Percentiles rank a stretch among this genome's conserved stretches.
Evolutionary conservation across 2,113 vertebrate species (phyloP).

Genomic region (Erpornis zantholeuca): DNA sequence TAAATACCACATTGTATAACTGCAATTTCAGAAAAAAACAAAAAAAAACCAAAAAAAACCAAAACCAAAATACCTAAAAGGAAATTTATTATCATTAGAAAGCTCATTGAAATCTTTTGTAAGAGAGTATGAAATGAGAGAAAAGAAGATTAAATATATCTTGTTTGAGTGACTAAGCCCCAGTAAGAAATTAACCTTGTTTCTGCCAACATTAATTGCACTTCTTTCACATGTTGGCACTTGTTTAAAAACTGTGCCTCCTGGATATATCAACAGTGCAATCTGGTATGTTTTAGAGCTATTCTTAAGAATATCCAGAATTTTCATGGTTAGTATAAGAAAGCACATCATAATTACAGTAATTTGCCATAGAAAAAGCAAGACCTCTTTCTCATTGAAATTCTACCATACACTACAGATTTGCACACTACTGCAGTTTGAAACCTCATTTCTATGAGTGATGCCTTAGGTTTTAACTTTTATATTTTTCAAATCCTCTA

Average conservation of each 20-base stretch:
- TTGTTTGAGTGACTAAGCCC: background rate
- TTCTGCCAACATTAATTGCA: background rate
- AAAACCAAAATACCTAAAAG: background rate
- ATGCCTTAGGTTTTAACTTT: too few relatives aligned
- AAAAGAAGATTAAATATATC: background rate
- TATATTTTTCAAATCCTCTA: too few relatives aligned
- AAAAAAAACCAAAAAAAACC: too few relatives aligned
- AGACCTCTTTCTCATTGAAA: background rate
- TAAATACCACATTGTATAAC: background rate
- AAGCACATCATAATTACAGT: background rate
- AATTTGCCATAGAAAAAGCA: background rate
- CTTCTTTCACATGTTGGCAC: background rate
- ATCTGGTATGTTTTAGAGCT: background rate
- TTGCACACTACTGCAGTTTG: background rate
- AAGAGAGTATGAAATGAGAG: background rate
- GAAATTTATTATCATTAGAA: background rate
- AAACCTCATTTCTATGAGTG: background rate
- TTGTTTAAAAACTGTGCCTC: background rate
- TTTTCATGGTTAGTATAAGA: rapidly evolving
- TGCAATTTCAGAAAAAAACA: background rate
- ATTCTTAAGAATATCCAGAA: background rate
- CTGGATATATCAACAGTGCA: background rate
- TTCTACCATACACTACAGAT: background rate
- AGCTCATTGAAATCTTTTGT: background rate
- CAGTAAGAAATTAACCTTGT: background rate